Evolutionary conservation across 1,140 invertebrate genomes (phyloP), one percentile per base, ranked within the genome.

Genomic region (Aleiodes sp.): DNA sequence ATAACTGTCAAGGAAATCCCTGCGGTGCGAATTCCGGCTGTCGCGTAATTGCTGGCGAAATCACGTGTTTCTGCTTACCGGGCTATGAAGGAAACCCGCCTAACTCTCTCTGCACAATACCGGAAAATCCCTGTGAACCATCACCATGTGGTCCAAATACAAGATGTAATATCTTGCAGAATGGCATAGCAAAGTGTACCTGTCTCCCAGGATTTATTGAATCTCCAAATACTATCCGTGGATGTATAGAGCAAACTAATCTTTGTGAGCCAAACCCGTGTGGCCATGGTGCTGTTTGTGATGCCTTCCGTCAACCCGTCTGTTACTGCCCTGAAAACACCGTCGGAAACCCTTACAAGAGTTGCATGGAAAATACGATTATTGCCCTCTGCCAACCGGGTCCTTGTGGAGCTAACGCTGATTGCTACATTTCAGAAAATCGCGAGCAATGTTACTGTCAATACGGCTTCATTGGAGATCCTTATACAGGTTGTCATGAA

Each of bases 111-210:
- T 94, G 93, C 75, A 83, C 81, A 57, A 76, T 92, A 69, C 92
- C 92, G 63, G 86, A 84, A 57, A 93, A 93, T 78, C 93, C 94
- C 0, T 96, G 95, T 75, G 90, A 92, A 70, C 92, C 94, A 14
- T 95, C 93, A 33, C 94, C 94, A 0, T 96, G 94, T 80, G 95
- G 94, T 9, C 93, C 92, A 2, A 96, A 96, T 76, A 96, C 95
- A 2, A 92, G 94, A 77, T 96, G 95, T 77, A 88, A 92, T 0
- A 86, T 94, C 16, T 80, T 94, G 10, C 86, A 88, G n/a, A 95
- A 94, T 78, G 94, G 94, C 37, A 93, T 94, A 78, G 90, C 94
- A 0, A 94, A 95, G 82, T 97, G 95, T 80, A 95, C 93, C 1
- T 96, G 94, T 78, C 86, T 95, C 65, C 87, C 91, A 66, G 94